Evolutionary conservation across 2,888 invertebrate genomes (phyloP), one percentile per base, ranked within the genome.

Genomic region (Rhingia campestris): DNA sequence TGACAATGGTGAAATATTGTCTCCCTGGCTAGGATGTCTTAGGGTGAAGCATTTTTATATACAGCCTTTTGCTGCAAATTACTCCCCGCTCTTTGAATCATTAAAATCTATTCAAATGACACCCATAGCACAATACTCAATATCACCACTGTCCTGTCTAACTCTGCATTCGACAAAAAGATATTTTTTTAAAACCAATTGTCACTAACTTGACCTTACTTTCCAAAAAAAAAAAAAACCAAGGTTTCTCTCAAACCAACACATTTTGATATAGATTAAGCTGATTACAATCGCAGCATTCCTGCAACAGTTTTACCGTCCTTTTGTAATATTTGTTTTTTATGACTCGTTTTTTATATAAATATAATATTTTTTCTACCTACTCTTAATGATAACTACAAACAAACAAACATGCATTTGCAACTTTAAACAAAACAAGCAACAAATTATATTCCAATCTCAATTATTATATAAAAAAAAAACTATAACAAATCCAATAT

Each of bases 301-400:
- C 67, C 79, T 85, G 75, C 74, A 75, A 72, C 75, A 81, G 77
- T 81, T 81, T 67, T 67, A 85, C 85, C 85, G 85, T 85, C 85
- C 85, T 85, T 85, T 85, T 85, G 85, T 85, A 76, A 85, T 73
- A 85, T 85, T 80, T 85, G 41, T 73, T 79, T 77, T 64, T 74
- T 63, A 14, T 22, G 10, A 12, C 69, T 69, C 39, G 22, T 74
- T 39, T 79, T 43, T 59, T 63, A 54, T 39, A 63, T 51, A 64
- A 51, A 53, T 12, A 70, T 14, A 2, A 14, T 43, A 63, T 30
- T 70, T 64, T 58, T 73, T 73, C 41, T 45, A 6, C 56, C 33
- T 33, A 54, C 12, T 51, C 6, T 33, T 49, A 58, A 12, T 14
- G n/a, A 35, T 39, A 53, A 35, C 58, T 33, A 59, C 12, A 59